Base-by-base conservation (phyloP, 2,888 invertebrate genomes). In the Tillus elongatus region DNA sequence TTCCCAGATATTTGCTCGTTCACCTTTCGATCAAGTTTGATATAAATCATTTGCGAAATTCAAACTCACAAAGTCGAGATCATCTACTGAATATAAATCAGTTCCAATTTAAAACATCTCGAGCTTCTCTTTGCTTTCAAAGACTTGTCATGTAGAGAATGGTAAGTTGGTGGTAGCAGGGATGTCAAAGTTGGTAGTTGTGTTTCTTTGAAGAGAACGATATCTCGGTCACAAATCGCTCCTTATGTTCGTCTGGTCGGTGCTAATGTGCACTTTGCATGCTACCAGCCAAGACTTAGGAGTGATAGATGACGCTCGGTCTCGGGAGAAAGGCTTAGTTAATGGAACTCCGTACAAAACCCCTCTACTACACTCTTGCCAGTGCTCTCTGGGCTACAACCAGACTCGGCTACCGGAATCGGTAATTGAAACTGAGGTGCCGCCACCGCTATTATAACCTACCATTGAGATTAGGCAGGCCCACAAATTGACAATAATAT, bases 261-360 rank as follows among this genome's bases (percentile, higher is more conserved):
- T 47, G 51, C 53, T 58, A 58, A 58, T 58, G 58, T 57, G 52
- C 56, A 57, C 53, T 58, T 58, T 58, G 58, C 58, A 58, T 58
- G 58, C 52, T 46, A 46, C 35, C 41, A 45, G 44, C 32, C 47
- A 41, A 45, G 40, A 42, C 39, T 46, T 13, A 6, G 37, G 33
- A 40, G 42, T 53, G 52, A 53, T 53, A 47, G 51, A 53, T 52
- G 53, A 51, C 51, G 45, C 42, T 36, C 33, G 41, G 45, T 41
- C 50, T 49, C 51, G 38, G 41, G 49, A 47, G 51, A 49, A 46
- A 47, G 46, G 47, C 47, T 49, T 49, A 49, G 45, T 49, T 51
- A 51, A 52, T 52, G 51, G 50, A 45, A 44, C 39, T 30, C 37
- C 45, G 6, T 29, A 10, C 9, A 32, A 8, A n/a, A 12, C 16